phyloP scores from a whole-genome alignment of 2,888 invertebrate genomes.

The Lamellibrachia columna region DNA sequence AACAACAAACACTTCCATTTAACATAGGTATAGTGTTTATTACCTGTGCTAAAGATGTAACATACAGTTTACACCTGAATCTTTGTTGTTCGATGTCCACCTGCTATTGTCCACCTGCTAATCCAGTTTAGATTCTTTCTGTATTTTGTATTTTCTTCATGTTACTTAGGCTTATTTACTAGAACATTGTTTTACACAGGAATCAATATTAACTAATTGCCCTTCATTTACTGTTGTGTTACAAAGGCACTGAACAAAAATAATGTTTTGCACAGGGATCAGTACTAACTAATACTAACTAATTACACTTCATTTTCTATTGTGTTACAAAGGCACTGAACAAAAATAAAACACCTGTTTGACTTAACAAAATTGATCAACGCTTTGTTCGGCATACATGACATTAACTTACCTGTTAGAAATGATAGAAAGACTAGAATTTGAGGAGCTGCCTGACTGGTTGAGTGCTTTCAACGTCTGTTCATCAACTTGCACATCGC shows the following conservation, averaged over 20 bases:
- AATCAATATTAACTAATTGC: not conserved
- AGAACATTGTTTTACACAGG: not conserved
- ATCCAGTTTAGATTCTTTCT: not conserved
- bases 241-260: not conserved
- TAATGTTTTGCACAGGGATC: no score
- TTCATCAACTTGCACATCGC: slow-evolving; percentile 73
- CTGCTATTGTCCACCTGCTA: not conserved
- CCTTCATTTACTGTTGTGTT: not conserved
- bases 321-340: not conserved
- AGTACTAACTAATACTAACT: not conserved
- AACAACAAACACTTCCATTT: no score
- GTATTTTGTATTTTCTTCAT: not conserved
- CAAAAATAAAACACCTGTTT: not conserved
- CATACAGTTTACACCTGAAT: no score
- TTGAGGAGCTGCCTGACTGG: slow-evolving; percentile 77
- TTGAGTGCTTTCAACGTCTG: slow-evolving; percentile 57
- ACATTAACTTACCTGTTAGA: slow-evolving; percentile 22
- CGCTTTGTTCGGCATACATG: not conserved
- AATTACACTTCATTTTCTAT: not conserved
- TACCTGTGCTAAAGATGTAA: no score
- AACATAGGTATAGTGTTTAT: no score
- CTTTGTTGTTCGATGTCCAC: not conserved
- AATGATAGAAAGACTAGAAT: slow-evolving; percentile 74
- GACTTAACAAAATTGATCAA: not conserved
- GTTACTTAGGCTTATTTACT: not conserved